Conservation (phyloP, 2,888 invertebrate genomes). For the Latheticus oryzae region DNA sequence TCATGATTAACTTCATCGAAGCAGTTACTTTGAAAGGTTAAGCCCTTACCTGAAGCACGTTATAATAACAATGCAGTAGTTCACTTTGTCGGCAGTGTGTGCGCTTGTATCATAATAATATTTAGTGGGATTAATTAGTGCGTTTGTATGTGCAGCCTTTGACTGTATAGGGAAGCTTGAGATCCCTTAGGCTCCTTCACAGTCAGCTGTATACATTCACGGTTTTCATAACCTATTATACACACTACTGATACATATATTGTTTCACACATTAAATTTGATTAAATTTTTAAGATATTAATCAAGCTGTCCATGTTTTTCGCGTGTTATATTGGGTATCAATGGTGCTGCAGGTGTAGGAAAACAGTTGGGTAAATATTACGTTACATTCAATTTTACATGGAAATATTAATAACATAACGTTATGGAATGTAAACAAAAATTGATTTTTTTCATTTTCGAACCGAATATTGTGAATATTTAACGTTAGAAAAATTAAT, state of each 20-base stretch:
- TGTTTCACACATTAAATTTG: conserved; percentile 1
- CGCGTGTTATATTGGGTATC: background rate
- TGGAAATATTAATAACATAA: conserved; percentile 20
- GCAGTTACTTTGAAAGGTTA: conserved; percentile 27
- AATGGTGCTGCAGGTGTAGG: background rate
- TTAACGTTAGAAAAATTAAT: too few relatives aligned
- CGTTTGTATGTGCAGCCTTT: conserved; percentile 48
- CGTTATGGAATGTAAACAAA: conserved; percentile 20
- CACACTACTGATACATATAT: background rate
- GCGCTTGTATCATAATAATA: conserved; percentile 49
- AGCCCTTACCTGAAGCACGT: conserved; percentile 27
- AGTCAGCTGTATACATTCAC: conserved; percentile 12
- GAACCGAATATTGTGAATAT: too few relatives aligned
- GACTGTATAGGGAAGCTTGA: conserved; percentile 27
- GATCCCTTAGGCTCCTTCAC: conserved; percentile 26
- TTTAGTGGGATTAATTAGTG: conserved; percentile 52
- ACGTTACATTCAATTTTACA: conserved; percentile 9
- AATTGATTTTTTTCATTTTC: conserved; percentile 10
- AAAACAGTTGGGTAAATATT: conserved; percentile 5
- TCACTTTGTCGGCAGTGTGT: conserved; percentile 29
- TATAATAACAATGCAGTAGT: conserved; percentile 25
- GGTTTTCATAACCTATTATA: conserved; percentile 19
- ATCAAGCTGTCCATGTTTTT: conserved; percentile 4
- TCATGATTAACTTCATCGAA: conserved; percentile 22
- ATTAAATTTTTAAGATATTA: conserved; percentile 2